Evolutionary conservation across 2,797 vertebrate genomes (phyloP), one percentile per base, ranked within the genome.

Genomic region (Oreortyx pictus): DNA sequence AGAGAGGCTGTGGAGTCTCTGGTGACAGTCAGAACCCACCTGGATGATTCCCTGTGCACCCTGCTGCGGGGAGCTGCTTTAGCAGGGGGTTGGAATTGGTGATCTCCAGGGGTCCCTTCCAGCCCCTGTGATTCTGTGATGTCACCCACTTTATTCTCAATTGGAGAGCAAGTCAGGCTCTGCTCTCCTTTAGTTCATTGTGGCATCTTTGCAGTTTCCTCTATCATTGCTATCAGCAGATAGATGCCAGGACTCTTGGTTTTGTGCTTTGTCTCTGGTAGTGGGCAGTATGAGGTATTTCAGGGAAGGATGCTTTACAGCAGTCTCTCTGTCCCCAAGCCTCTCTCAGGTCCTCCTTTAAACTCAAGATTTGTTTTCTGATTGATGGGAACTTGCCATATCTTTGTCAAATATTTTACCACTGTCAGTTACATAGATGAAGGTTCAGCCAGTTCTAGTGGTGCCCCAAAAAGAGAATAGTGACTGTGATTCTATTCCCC

Each of bases 161-260:
- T 25, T 65, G 52, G 24, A 86, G 35, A 56, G 31, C 25, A 47
- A 29, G 20, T 89, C 49, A 80, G 12, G 18, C 80, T 82, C 37
- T 80, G 20, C 46, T 62, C 3, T 82, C 6, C 18, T 24, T 23
- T 66, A 67, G 33, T 84, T 80, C 16, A 7, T 3, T 14, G 11
- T 24, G 7, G 33, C 33, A 33, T 73, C 83, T 79, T 62, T 41
- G 0, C 37, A 86, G 15, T 90, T 85, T 76, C 49, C 52, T 33
- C 52, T 3, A 35, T 80, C 6, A 67, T 49, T 0, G 0, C 46
- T 75, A 1, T 72, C 79, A 72, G 15, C 0, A 0, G 49, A 59
- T 87, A 43, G 11, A 23, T 68, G 41, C 24, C 29, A 23, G 27
- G 44, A 64, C 23, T 77, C 57, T 41, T 50, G 2, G 0, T 59